Evolutionary conservation across 1,140 invertebrate genomes (phyloP), one percentile per base, ranked within the genome.

Genomic region (Panagrolaimus sp.): DNA sequence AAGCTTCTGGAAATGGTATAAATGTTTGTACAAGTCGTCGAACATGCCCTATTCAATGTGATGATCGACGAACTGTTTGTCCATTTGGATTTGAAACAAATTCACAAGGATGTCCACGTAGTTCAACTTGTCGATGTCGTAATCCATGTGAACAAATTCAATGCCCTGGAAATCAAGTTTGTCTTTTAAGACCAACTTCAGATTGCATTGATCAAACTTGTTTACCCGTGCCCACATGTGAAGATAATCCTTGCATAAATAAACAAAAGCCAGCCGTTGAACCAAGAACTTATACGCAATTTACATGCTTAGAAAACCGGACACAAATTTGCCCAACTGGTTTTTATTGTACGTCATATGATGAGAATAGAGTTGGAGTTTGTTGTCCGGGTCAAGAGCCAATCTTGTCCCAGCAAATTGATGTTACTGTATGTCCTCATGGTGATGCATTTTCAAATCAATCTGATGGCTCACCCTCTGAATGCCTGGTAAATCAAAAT

Each of bases 81-180:
- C 76, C 77, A 14, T 80, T 80, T 55, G 78, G 78, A 1, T 43
- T 81, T 14, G 69, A 78, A 17, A 38, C 71, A 15, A 73, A 81
- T 65, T 44, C 65, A 28, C 48, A 78, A 52, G 78, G 78, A n/a
- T 80, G 78, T 70, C 77, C 78, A 21, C 26, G 48, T 45, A 67
- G 55, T 44, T 77, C 74, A 32, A 67, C 82, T 43, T 80, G 78
- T 64, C 66, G 70, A 32, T 80, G 78, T 52, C 45, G 63, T 26
- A 71, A 73, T 43, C 80, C 79, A 15, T 80, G 78, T 68, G 77
- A 76, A 21, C 46, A 73, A n/a, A 70, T 80, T 12, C 47, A 70
- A 1, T 80, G 78, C 65, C 71, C 78, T 14, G 66, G 65, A 15
- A 71, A 28, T 10, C 46, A 77, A 64, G 63, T 73, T 38, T 76